A percentile compares a stretch with the other conserved stretches of the same genome.
Conservation (phyloP, 2,888 invertebrate species). For the Apotomis betuletana region DNA sequence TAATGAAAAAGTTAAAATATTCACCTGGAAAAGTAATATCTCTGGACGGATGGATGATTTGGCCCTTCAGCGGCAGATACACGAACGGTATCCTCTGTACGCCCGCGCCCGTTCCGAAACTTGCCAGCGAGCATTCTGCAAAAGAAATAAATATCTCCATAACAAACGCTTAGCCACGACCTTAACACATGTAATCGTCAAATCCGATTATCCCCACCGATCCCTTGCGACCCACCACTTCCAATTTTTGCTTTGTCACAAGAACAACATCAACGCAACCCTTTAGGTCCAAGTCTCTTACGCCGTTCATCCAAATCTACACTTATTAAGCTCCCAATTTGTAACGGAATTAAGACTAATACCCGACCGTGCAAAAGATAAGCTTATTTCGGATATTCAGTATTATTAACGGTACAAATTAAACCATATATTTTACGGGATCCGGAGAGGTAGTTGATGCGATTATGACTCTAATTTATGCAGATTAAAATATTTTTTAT, state of each 20-base stretch:
- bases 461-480: constrained; percentile 37
- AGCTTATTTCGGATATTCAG: constrained; percentile 50
- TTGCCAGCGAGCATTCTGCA: constrained; percentile 91
- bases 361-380: constrained; percentile 48
- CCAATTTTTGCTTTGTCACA: constrained; percentile 27
- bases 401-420: constrained; percentile 50
- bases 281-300: constrained; percentile 2
- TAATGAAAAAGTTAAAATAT: no score
- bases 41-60: constrained; percentile 94
- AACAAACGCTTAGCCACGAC: constrained; percentile 42
- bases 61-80: constrained; percentile 92
- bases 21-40: constrained; percentile 92
- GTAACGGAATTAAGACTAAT: constrained; percentile 60
- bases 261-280: neutral
- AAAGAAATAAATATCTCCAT: constrained; percentile 51
- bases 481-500: constrained; percentile 40
- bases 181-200: constrained; percentile 49
- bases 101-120: constrained; percentile 88
- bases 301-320: neutral
- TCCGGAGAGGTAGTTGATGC: constrained; percentile 38
- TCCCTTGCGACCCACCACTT: constrained; percentile 38
- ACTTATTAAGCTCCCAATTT: constrained; percentile 51
- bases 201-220: constrained; percentile 46
- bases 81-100: constrained; percentile 93
- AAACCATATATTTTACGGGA: constrained; percentile 39